phyloP scores from a whole-genome alignment of 2,113 vertebrate species.

The Centropus unirufus region DNA sequence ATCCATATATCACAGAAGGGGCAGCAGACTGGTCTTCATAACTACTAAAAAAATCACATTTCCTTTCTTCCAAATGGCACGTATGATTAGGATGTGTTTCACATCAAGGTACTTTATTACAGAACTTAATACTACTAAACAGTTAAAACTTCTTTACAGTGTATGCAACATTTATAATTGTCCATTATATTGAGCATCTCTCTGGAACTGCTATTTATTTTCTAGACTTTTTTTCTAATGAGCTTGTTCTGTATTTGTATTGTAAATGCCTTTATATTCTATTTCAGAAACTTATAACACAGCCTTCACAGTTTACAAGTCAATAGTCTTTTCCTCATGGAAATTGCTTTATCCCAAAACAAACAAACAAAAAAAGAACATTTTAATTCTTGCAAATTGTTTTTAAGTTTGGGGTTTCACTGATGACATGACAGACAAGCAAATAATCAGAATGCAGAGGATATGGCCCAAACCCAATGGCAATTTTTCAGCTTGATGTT shows the following conservation, averaged over 20 bases:
- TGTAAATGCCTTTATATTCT: neutral
- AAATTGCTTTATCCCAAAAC: neutral
- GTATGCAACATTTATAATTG: neutral
- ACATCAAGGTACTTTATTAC: neutral
- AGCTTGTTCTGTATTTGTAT: conserved; percentile 16
- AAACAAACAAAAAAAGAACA: neutral
- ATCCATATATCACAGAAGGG: neutral
- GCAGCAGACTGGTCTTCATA: neutral
- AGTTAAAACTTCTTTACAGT: neutral
- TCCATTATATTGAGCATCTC: neutral
- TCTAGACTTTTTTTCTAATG: neutral
- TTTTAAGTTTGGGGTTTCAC: neutral
- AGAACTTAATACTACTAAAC: neutral
- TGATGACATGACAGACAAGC: neutral
- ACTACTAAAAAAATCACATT: rapidly evolving
- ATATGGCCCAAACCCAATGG: neutral
- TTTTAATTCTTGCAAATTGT: neutral
- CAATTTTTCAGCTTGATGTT: neutral
- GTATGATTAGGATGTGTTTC: neutral
- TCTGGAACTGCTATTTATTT: conserved; percentile 15
- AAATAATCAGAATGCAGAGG: neutral
- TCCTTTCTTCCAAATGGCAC: neutral
- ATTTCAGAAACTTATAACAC: neutral
- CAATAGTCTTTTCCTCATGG: neutral
- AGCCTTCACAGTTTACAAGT: neutral